These are phyloP conservation scores for Gymnocephalus cernua DNA, from an alignment of 2,113 vertebrate species.

Conservation along the genomic window DNA sequence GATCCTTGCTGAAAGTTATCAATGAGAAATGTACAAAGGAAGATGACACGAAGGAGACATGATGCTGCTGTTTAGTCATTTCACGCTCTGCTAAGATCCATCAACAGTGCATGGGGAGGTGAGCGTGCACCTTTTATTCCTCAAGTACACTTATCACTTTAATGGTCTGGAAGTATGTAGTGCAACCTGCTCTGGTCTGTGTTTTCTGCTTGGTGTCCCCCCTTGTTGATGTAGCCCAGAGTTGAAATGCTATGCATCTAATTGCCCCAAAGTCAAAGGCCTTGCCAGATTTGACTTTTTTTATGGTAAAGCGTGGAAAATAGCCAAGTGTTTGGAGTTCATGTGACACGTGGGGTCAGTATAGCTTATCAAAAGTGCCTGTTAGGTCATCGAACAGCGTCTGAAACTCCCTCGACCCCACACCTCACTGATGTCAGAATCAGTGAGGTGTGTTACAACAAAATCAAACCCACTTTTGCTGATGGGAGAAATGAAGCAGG, in stretches of 20 bases:
- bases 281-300: conserved; percentile 30
- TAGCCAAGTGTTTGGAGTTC: conserved; percentile 12
- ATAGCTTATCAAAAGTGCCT: neutral
- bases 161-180: conserved; percentile 23
- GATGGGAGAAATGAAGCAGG: neutral
- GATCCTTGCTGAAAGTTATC: conserved; percentile 36
- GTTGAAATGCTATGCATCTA: neutral
- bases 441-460: neutral
- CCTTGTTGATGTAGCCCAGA: conserved; percentile 14
- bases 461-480: neutral
- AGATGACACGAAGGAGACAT: conserved; percentile 25
- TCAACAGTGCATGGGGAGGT: conserved; percentile 14
- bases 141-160: conserved; percentile 14
- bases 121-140: conserved; percentile 20
- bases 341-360: neutral
- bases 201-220: neutral
- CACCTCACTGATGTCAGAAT: no score
- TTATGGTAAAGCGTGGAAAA: conserved; percentile 20
- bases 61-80: conserved; percentile 45
- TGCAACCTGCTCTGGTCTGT: conserved; percentile 9
- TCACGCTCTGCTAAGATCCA: conserved; percentile 36
- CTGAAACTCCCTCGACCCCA: neutral
- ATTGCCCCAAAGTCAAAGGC: conserved; percentile 8
- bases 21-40: conserved; percentile 38
- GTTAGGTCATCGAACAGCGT: neutral